Percentiles rank a stretch among this genome's conserved stretches.
Evolutionary conservation across 2,797 vertebrate genomes (phyloP).

Genomic region (Pelobates cultripes): DNA sequence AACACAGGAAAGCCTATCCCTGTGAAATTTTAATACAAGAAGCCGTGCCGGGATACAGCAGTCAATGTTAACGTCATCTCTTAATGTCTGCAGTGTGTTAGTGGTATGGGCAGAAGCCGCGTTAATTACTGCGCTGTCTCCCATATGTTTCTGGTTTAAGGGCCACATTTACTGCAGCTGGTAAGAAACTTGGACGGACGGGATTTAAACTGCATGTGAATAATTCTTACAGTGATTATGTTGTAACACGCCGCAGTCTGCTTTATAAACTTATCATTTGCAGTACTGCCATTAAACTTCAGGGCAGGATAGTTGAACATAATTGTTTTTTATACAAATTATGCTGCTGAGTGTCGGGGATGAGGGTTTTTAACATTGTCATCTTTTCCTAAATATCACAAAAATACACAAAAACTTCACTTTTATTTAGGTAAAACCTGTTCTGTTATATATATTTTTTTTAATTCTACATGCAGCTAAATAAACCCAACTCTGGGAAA

Average conservation of each 20-base stretch:
- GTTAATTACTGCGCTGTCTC: slow-evolving; percentile 94
- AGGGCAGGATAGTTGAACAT: slow-evolving; percentile 73
- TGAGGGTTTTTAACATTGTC: slow-evolving; percentile 65
- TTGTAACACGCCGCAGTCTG: slow-evolving; percentile 72
- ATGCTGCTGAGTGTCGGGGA: slow-evolving; percentile 61
- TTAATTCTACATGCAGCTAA: too few relatives aligned
- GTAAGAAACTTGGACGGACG: slow-evolving; percentile 86
- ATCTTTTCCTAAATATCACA: slow-evolving; percentile 75
- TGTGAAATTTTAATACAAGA: slow-evolving; percentile 84
- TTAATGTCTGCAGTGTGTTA: slow-evolving; percentile 79
- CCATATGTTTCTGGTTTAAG: slow-evolving; percentile 97
- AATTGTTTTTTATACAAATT: slow-evolving; percentile 64
- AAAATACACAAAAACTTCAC: slow-evolving; percentile 69
- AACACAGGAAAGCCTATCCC: slow-evolving; percentile 66
- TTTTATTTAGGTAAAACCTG: too few relatives aligned
- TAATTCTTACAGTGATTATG: slow-evolving; percentile 78
- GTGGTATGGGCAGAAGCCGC: slow-evolving; percentile 80
- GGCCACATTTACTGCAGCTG: slow-evolving; percentile 94
- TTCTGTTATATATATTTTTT: too few relatives aligned
- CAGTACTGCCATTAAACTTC: slow-evolving; percentile 78
- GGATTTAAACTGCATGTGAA: slow-evolving; percentile 82
- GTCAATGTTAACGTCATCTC: slow-evolving; percentile 79
- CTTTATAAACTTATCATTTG: slow-evolving; percentile 73
- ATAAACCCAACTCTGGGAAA: too few relatives aligned
- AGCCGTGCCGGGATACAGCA: slow-evolving; percentile 87